Base-by-base conservation (phyloP, 2,888 invertebrate genomes). In the Nudaria mundana region DNA sequence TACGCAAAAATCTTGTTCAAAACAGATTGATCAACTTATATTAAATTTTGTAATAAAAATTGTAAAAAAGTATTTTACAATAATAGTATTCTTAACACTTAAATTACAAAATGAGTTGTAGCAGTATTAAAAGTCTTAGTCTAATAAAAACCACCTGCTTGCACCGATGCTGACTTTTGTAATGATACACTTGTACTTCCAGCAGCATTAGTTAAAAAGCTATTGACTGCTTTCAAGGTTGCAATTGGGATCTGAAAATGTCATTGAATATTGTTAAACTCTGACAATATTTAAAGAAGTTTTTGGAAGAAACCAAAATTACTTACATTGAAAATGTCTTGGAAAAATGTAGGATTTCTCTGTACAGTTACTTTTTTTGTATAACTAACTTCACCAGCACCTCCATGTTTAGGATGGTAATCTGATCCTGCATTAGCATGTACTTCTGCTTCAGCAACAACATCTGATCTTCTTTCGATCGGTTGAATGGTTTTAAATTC, bases 271-370 rank as follows among this genome's bases (percentile, higher is more conserved):
- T 15, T 15, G 1, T 14, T 15, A 1, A 12, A 28, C 4, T 20
- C 7, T 20, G 5, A 20, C 20, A 20, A 7, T 20, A 7, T 3
- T 5, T 18, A 5, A 18, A 18, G 18, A 18, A 18, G 3, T 5
- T 4, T 20, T 2, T 20, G 2, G 8, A 5, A 5, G 2, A 20
- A 2, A 2, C 1, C 7, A 6, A 4, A 37, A 18, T 5, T 32
- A 84, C 91, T 89, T 68, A 92, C 93, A 66, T 92, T 92, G 51
- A 93, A 92, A 43, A 92, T 91, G 57, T 92, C 92, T 28, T 89
- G 85, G 56, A 91, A 91, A 39, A 92, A 83, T n/a, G 81, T 76
- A 0, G 86, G 83, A 38, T 78, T 83, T 28, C 64, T 74, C 36
- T 76, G 72, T 18, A 69, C 52, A 1, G 73, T 68, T 2, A 78